phyloP scores from a whole-genome alignment of 2,113 vertebrate species.

The Jacana jacana region DNA sequence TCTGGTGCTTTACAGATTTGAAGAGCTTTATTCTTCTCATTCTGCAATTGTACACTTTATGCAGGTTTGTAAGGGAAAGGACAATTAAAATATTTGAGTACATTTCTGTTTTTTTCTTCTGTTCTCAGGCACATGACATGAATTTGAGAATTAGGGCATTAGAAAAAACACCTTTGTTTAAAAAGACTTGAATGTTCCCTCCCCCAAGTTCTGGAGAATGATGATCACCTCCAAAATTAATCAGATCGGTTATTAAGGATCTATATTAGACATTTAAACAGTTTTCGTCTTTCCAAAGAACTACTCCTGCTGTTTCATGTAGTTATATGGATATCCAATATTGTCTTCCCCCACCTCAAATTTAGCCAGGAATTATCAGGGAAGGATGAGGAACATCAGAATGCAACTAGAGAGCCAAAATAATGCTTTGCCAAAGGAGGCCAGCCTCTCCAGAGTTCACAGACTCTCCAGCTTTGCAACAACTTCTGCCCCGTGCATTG shows the following conservation, averaged over 20 bases:
- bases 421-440: background rate
- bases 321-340: background rate
- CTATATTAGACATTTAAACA: background rate
- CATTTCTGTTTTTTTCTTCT: background rate
- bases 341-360: background rate
- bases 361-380: background rate
- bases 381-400: background rate
- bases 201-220: background rate
- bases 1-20: background rate
- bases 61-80: background rate
- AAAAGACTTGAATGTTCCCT: background rate
- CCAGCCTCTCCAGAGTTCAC: background rate
- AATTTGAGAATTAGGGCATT: background rate
- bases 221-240: background rate
- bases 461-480: background rate
- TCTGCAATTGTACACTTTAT: background rate
- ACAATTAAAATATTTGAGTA: background rate
- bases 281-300: background rate
- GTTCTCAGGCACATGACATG: background rate
- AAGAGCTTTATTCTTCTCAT: background rate
- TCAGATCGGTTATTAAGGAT: background rate
- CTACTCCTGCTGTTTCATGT: background rate
- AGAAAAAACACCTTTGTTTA: background rate
- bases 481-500: background rate
- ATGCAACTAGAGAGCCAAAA: background rate